These are phyloP conservation scores for Mimachlamys varia DNA, from an alignment of 2,888 invertebrate genomes.

Conservation along the genomic window DNA sequence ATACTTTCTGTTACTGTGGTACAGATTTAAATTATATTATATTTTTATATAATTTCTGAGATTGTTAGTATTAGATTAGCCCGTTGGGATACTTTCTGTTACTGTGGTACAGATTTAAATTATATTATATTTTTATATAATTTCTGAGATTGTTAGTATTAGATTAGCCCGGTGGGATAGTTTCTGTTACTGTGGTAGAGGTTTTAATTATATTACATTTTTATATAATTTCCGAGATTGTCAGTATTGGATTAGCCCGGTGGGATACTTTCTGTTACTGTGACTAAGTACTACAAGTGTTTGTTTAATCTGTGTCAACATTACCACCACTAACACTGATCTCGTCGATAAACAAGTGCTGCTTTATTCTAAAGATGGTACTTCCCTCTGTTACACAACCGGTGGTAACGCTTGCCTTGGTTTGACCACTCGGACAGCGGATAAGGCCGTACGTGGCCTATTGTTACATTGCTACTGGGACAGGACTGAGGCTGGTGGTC, in stretches of 20 bases:
- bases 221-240: background rate
- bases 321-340: background rate
- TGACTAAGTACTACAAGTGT: background rate
- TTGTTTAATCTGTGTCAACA: background rate
- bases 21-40: no score
- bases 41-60: no score
- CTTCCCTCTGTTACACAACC: background rate
- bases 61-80: no score
- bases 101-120: no score
- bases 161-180: no score
- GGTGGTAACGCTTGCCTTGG: background rate
- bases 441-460: background rate
- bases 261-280: background rate
- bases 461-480: background rate
- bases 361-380: background rate
- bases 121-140: no score
- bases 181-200: no score
- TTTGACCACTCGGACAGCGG: background rate
- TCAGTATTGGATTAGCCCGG: background rate
- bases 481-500: background rate
- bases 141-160: no score
- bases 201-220: background rate
- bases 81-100: no score
- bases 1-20: background rate
- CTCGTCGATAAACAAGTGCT: background rate